Evolutionary conservation across 2,797 vertebrate species (phyloP).

Genomic region (Microchirus variegatus): DNA sequence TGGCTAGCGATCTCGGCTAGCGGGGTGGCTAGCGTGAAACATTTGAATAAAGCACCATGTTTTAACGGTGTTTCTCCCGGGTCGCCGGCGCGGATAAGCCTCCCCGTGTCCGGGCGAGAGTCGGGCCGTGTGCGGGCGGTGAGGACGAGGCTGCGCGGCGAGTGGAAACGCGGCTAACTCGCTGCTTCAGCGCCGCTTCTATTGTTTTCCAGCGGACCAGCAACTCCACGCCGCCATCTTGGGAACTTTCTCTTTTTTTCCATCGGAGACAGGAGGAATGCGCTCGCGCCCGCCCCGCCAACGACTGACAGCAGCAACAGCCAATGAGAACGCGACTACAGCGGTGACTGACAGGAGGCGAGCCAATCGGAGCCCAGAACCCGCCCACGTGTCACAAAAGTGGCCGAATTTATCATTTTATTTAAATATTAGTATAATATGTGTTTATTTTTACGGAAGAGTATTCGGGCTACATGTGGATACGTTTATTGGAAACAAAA

Average conservation of each 20-base stretch:
- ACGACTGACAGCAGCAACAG: slow-evolving; percentile 22
- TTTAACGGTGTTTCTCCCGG: slow-evolving; percentile 29
- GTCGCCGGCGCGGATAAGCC: slow-evolving; percentile 34
- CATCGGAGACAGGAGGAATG: slow-evolving; percentile 58
- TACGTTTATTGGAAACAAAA: no score
- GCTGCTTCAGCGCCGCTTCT: slow-evolving; percentile 69
- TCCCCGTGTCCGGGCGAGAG: slow-evolving; percentile 18
- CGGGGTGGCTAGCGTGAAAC: slow-evolving; percentile 58
- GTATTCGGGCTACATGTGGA: no score
- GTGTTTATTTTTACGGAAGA: background rate
- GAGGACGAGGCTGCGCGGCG: slow-evolving; percentile 10
- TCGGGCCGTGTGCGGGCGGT: background rate
- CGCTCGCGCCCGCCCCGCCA: slow-evolving; percentile 24
- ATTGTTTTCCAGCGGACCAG: slow-evolving; percentile 84
- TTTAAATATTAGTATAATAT: background rate
- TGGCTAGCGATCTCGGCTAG: slow-evolving; percentile 41
- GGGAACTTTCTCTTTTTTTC: slow-evolving; percentile 77
- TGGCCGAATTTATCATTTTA: background rate
- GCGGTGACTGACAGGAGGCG: fast-evolving
- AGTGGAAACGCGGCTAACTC: slow-evolving; percentile 29
- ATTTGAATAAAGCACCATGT: slow-evolving; percentile 67
- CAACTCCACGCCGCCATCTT: slow-evolving; percentile 83
- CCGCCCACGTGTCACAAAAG: background rate
- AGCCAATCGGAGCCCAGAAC: slow-evolving; percentile 6
- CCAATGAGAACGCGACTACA: slow-evolving; percentile 30